Evolutionary conservation across 2,113 vertebrate genomes (phyloP).

Genomic region (Arvicanthis niloticus): DNA sequence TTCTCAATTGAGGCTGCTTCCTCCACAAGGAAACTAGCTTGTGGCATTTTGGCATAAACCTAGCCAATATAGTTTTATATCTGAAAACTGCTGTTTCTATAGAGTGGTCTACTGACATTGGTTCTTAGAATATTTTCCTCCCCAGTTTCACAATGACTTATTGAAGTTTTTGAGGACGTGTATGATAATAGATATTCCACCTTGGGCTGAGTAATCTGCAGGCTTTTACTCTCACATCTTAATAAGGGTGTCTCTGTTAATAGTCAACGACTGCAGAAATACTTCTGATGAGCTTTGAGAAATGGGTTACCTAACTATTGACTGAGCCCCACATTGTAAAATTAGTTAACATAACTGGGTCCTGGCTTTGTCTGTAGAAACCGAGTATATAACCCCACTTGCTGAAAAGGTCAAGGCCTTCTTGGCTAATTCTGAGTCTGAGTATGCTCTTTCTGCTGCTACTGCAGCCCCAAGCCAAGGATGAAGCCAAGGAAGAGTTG

Average conservation of each 20-base stretch:
- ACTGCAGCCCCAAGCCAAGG: not conserved
- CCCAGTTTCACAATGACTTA: not conserved
- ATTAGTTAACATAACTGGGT: conserved; percentile 97
- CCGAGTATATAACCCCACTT: conserved; percentile 57
- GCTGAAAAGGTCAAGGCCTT: not conserved
- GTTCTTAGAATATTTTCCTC: not conserved
- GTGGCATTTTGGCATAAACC: not conserved
- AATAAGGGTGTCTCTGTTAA: not conserved
- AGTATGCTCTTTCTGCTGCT: not conserved
- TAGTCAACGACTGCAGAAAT: not conserved
- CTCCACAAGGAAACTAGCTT: not conserved
- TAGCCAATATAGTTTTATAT: not conserved
- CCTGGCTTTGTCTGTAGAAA: conserved; percentile 93
- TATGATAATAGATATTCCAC: too few relatives aligned
- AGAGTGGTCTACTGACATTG: not conserved
- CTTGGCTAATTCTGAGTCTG: not conserved
- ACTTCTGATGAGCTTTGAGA: conserved; percentile 82
- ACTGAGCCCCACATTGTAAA: conserved; percentile 94
- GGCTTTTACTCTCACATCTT: not conserved
- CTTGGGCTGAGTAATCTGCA: not conserved
- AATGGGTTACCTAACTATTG: conserved; percentile 95
- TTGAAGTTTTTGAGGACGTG: not conserved
- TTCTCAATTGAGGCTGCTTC: not conserved
- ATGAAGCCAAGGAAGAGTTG: not conserved
- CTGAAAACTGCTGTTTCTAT: not conserved